Conservation (phyloP, 2,888 invertebrate species). For the Drosophila phalerata region DNA sequence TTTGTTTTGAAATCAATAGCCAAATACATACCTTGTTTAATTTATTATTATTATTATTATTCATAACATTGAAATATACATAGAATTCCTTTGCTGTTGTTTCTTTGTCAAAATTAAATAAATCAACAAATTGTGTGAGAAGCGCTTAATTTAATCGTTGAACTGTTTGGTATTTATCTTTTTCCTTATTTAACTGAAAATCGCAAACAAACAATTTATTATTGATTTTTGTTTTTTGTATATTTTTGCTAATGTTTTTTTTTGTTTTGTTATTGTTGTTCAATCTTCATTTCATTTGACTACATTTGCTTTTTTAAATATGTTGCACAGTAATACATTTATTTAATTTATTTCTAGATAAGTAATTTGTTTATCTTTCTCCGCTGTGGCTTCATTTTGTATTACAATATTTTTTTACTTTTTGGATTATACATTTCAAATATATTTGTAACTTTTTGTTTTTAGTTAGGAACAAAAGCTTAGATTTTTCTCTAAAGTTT, state of each 20-base stretch:
- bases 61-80: constrained; percentile 75
- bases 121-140: constrained; percentile 64
- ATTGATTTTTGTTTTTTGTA: constrained; percentile 35
- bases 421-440: constrained; percentile 62
- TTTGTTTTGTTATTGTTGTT: constrained; percentile 19
- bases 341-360: constrained; percentile 62
- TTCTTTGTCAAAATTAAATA: constrained; percentile 43
- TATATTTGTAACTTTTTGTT: constrained; percentile 45
- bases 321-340: constrained; percentile 64
- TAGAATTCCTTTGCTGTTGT: constrained; percentile 46
- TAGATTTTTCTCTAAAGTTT: constrained; percentile 39
- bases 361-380: constrained; percentile 36
- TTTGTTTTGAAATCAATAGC: constrained; percentile 43
- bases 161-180: constrained; percentile 60
- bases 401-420: neutral
- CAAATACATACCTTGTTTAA: constrained; percentile 43
- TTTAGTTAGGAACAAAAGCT: constrained; percentile 69
- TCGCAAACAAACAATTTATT: constrained; percentile 52
- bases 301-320: constrained; percentile 43
- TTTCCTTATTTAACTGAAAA: constrained; percentile 34
- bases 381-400: constrained; percentile 16
- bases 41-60: constrained; percentile 33
- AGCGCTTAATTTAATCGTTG: constrained; percentile 80
- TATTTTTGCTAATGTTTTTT: constrained; percentile 66
- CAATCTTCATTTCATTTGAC: constrained; percentile 32